Evolutionary conservation across 2,888 invertebrate genomes (phyloP), one percentile per base, ranked within the genome.

Genomic region (Torymus auratus): DNA sequence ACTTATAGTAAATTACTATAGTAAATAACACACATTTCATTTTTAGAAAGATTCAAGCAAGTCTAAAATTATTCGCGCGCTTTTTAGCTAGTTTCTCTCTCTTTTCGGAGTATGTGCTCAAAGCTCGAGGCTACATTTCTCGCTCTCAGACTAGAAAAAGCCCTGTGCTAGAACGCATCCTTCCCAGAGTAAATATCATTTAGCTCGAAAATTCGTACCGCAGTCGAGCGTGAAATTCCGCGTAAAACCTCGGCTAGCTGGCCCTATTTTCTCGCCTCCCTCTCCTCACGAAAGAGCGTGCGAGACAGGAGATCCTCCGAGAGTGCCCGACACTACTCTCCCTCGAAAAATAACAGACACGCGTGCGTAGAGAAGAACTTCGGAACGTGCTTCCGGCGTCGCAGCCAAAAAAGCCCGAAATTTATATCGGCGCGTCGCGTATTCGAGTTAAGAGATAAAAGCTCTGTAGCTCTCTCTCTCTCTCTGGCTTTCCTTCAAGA

Each of bases 361-460:
- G 14, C 61, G 7, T 10, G 41, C 41, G 41, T 10, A 10, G 1
- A 1, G 7, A 10, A 41, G 61, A 67, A 72, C 52, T 60, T 62
- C 13, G 53, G 53, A 17, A 41, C 41, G 41, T 50, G 20, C 14
- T 53, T 20, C 68, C 64, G 14, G 1, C 2, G 17, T 13, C 11
- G n/a, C 60, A 11, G 53, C 41, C 41, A 69, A 78, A 73, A 68
- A 64, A 61, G 61, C n/a, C 5, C 58, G 50, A 73, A 78, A 78
- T 78, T 78, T 73, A 78, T 78, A 78, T 67, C 72, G 78, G 61
- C 65, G 67, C 65, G 71, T 65, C 65, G 71, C 71, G 58, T 64
- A 69, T 70, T 65, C 65, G 70, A 60, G n/a, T 13, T 7, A 41
- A 50, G 77, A 67, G 78, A 78, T 78, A 78, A 78, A 78, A 78